Base-by-base conservation (phyloP, 2,113 vertebrate species). In the Psophia crepitans region DNA sequence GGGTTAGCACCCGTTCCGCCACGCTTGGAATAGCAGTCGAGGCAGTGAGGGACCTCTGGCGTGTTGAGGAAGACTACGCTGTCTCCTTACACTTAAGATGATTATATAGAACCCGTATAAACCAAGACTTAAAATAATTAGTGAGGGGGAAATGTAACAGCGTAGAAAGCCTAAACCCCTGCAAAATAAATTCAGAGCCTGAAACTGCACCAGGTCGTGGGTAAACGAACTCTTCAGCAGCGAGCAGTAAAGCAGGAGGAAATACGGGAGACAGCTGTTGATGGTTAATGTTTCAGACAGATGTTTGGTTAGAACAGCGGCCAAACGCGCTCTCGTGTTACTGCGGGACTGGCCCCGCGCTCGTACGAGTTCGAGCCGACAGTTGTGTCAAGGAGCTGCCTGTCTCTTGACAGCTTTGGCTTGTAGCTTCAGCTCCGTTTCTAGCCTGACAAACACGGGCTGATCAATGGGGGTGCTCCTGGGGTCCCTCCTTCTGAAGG, bases 261-360 rank as follows among this genome's bases (percentile, higher is more conserved):
- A 33, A 5, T 17, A 6, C 5, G 23, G 46, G 74, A 74, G 80
- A 18, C 43, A 21, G 57, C 66, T 66, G 44, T 15, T 53, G 84
- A 4, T 19, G 43, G 46, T 28, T 48, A 4, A 2, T 14, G 43
- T 30, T 57, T 14, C 43, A 13, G 53, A 4, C 86, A 75, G 48
- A 44, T 44, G 68, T 75, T 44, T 27, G 48, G 41, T 21, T 33
- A 13, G 74, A 69, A 44, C 23, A 4, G 1, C 41, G n/a, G 56
- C 46, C 74, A 49, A 8, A 13, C 0, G 11, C 4, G 3, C 21
- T 16, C n/a, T 64, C 2, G 0, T 9, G 43, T 10, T 21, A 2
- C 61, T 43, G 19, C 10, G 68, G 76, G 83, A 35, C 39, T 5
- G 39, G 43, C 37, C 11, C 43, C 3, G 0, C 7, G 30, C 41